Evolutionary conservation across 2,797 vertebrate species (phyloP), one percentile per base, ranked within the genome.

Genomic region (Parotocinclus haroldoi): DNA sequence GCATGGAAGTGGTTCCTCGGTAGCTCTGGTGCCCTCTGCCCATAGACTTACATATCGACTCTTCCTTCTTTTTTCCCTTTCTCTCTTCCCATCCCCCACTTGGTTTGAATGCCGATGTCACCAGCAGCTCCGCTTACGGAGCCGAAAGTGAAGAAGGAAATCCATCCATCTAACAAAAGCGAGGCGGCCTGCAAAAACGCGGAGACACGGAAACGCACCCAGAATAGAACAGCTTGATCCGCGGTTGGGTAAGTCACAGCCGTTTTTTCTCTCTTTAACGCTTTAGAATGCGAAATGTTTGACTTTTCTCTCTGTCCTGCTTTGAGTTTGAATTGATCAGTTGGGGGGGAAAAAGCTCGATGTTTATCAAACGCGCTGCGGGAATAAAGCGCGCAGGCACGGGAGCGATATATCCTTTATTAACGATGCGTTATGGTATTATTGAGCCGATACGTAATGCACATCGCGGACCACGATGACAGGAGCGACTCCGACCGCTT

Each of bases 71-170:
- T 62, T 59, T 70, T 52, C 55, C 8, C 50, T 69, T 53, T 60
- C 52, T 67, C 52, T 36, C 48, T 71, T 63, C 63, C 80, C 76
- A 74, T 76, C 76, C 79, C 80, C 75, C 57, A 59, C 62, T 65
- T 51, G 60, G 75, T 74, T 69, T 79, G 73, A 61, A 75, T 74
- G 69, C 79, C 75, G 72, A 76, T 77, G 75, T 78, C 73, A 72
- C 71, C 71, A 63, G 68, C 75, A 63, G 65, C 76, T 73, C 64
- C 53, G 62, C 70, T 78, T 69, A 69, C 66, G 57, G 76, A 71
- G 69, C 42, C 69, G 61, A 63, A 76, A 80, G 49, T 73, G 70
- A 59, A 60, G 68, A 66, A 60, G 64, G 54, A 66, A 48, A 71
- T 52, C 49, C 71, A 69, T 75, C 55, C 59, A 14, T 64, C 39